Percentiles rank a stretch among this genome's conserved stretches.
Evolutionary conservation across 2,797 vertebrate genomes (phyloP).

Genomic region (Telmatherina bonti): DNA sequence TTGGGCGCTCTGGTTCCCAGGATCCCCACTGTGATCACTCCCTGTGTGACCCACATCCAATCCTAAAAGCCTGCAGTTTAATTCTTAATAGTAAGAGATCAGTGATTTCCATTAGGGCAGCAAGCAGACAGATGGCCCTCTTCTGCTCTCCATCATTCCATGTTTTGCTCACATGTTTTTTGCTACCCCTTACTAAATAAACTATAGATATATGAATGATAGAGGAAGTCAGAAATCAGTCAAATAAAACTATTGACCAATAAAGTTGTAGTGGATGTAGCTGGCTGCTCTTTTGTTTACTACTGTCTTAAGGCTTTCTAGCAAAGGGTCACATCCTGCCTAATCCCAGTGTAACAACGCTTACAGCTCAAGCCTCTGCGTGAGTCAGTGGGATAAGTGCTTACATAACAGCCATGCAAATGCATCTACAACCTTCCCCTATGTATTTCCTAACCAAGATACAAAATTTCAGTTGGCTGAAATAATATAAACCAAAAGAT

Average conservation of each 20-base stretch:
- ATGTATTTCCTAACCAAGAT: slow-evolving; percentile 24
- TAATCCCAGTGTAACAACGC: slow-evolving; percentile 74
- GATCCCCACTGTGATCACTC: slow-evolving; percentile 30
- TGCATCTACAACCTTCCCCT: slow-evolving; percentile 20
- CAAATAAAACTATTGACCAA: slow-evolving; percentile 15
- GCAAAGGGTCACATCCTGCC: slow-evolving; percentile 57
- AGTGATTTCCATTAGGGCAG: slow-evolving; percentile 68
- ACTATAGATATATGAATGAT: slow-evolving; percentile 14
- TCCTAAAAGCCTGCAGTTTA: slow-evolving; percentile 78
- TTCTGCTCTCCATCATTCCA: slow-evolving; percentile 39
- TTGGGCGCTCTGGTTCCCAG: slow-evolving; percentile 16
- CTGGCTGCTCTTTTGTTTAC: slow-evolving; percentile 72
- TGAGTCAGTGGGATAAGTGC: slow-evolving; percentile 65
- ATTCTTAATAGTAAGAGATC: slow-evolving; percentile 70
- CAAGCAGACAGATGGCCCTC: slow-evolving; percentile 73
- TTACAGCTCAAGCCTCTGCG: slow-evolving; percentile 36
- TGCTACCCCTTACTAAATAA: slow-evolving; percentile 23
- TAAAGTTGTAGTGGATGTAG: slow-evolving; percentile 14
- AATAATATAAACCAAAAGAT: slow-evolving; percentile 2
- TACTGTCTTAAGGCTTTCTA: slow-evolving; percentile 59
- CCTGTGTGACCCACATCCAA: slow-evolving; percentile 58
- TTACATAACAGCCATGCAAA: slow-evolving; percentile 58
- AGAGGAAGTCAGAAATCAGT: not conserved
- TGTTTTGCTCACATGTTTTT: slow-evolving; percentile 41
- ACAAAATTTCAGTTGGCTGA: slow-evolving; percentile 16